A percentile compares a stretch with the other conserved stretches of the same genome.
These are phyloP conservation scores for Caenorhabditis drosophilae DNA, from an alignment of 2,888 invertebrate species.

Conservation along the genomic window DNA sequence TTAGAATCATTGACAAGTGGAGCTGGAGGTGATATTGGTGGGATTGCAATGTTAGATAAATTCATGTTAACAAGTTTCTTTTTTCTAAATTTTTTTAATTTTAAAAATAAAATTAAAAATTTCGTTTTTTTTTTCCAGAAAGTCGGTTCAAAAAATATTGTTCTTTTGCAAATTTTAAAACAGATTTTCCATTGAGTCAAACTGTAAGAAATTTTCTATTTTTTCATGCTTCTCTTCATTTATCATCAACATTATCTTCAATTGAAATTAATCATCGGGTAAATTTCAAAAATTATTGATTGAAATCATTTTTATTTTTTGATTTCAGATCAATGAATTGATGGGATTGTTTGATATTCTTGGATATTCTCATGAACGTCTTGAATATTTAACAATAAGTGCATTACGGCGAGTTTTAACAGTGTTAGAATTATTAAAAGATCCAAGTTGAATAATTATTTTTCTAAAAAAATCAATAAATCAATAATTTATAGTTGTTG, in stretches of 20 bases:
- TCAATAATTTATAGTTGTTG: slow-evolving; percentile 46
- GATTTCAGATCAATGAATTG: slow-evolving; percentile 76
- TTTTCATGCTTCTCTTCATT: slow-evolving; percentile 47
- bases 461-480: neutral
- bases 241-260: slow-evolving; percentile 30
- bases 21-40: slow-evolving; percentile 82
- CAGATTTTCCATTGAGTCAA: slow-evolving; percentile 34
- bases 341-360: slow-evolving; percentile 90
- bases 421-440: slow-evolving; percentile 88
- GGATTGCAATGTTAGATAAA: slow-evolving; percentile 87
- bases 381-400: slow-evolving; percentile 84
- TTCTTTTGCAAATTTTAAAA: slow-evolving; percentile 46
- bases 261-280: slow-evolving; percentile 45
- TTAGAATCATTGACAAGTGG: slow-evolving; percentile 82
- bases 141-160: slow-evolving; percentile 55
- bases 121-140: slow-evolving; percentile 40
- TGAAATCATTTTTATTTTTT: no score
- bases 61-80: slow-evolving; percentile 79
- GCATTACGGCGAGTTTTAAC: slow-evolving; percentile 88
- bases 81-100: slow-evolving; percentile 73
- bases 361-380: slow-evolving; percentile 81
- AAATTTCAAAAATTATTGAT: no score
- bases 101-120: neutral
- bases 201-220: slow-evolving; percentile 46
- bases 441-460: slow-evolving; percentile 79